Percentiles rank a stretch among this genome's conserved stretches.
phyloP scores from a whole-genome alignment of 2,797 vertebrate genomes.

The Nyctalus aviator region DNA sequence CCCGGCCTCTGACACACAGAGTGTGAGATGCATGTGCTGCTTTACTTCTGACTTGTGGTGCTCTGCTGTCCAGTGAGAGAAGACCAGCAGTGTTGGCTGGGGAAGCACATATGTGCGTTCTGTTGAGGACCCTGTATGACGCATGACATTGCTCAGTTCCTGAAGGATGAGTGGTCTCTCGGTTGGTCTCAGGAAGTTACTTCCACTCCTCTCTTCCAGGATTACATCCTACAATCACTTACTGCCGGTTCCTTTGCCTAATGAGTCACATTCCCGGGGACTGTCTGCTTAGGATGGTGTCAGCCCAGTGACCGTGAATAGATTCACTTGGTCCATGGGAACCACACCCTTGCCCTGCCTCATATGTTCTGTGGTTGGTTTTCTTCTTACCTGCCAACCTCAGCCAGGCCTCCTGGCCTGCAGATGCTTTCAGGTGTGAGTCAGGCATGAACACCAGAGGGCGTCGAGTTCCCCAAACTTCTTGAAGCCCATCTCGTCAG shows the following conservation, averaged over 20 bases:
- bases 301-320: neutral
- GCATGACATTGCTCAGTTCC: neutral
- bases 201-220: neutral
- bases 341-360: neutral
- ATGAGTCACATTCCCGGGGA: neutral
- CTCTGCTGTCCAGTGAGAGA: neutral
- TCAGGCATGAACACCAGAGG: neutral
- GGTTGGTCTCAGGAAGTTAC: too few species aligned
- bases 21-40: neutral
- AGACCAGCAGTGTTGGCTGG: neutral
- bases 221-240: neutral
- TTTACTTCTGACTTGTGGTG: neutral
- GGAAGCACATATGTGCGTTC: neutral
- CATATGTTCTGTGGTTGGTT: too few species aligned
- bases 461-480: neutral
- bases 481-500: neutral
- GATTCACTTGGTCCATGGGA: neutral
- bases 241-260: neutral
- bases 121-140: neutral
- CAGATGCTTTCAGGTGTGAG: neutral
- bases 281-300: neutral
- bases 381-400: neutral
- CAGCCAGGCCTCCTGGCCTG: too few species aligned
- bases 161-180: neutral
- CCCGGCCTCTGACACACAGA: neutral